Evolutionary conservation across 1,140 invertebrate species (phyloP).

Genomic region (Dinoponera quadriceps): DNA sequence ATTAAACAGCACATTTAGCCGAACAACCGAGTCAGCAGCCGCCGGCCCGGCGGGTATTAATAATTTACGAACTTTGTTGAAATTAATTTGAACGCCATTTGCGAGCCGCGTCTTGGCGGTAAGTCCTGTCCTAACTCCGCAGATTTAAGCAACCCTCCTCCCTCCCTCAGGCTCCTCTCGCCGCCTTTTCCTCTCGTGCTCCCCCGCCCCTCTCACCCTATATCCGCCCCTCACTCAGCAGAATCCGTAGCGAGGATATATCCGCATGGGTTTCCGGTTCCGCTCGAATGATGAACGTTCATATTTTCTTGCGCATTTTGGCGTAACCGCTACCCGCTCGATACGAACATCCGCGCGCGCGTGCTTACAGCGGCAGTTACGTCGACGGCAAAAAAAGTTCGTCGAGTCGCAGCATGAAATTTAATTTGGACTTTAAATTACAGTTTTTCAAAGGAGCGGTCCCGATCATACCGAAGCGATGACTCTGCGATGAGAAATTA

Average conservation of each 20-base stretch:
- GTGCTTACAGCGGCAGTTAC: neutral
- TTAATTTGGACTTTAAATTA: slow-evolving; percentile 57
- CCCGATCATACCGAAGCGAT: slow-evolving; percentile 18
- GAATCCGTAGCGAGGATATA: slow-evolving; percentile 62
- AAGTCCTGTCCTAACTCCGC: slow-evolving; percentile 65
- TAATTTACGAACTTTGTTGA: slow-evolving; percentile 78
- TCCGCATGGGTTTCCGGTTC: slow-evolving; percentile 68
- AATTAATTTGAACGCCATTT: slow-evolving; percentile 80
- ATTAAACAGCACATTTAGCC: slow-evolving; percentile 78
- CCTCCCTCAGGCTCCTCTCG: neutral
- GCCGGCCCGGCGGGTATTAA: slow-evolving; percentile 73
- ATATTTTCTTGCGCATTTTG: slow-evolving; percentile 69
- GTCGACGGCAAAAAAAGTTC: slow-evolving; percentile 39
- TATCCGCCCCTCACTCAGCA: slow-evolving; percentile 58
- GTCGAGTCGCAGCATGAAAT: slow-evolving; percentile 13
- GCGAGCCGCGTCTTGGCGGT: slow-evolving; percentile 72
- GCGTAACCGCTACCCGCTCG: slow-evolving; percentile 61
- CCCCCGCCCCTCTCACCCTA: slow-evolving; percentile 16
- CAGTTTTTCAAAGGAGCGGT: neutral
- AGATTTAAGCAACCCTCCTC: slow-evolving; percentile 63
- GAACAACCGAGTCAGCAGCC: slow-evolving; percentile 73
- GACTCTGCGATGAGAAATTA: slow-evolving; percentile 31
- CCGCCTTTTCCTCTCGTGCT: no score
- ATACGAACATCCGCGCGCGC: slow-evolving; percentile 43
- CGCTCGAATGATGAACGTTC: slow-evolving; percentile 62